Percentiles rank a stretch among this genome's conserved stretches.
phyloP scores from a whole-genome alignment of 1,140 invertebrate genomes.

The Phocides pigmalion region DNA sequence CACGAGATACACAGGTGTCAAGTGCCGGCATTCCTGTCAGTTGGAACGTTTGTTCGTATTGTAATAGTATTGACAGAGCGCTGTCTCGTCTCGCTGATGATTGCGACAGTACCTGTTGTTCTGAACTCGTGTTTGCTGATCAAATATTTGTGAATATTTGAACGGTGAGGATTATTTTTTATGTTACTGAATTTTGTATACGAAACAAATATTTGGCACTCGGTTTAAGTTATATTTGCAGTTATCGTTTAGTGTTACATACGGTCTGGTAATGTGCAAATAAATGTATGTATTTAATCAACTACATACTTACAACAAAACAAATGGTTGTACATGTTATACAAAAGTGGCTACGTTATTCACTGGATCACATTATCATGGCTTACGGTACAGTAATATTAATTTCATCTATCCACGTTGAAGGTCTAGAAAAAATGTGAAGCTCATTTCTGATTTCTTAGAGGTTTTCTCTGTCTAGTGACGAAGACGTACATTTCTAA shows the following conservation, averaged over 20 bases:
- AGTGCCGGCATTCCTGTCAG: conserved; percentile 44
- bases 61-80: conserved; percentile 27
- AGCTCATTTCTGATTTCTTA: no score
- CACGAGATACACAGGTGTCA: conserved; percentile 46
- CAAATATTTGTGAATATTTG: conserved; percentile 13
- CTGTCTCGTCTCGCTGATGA: conserved; percentile 21
- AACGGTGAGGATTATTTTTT: conserved; percentile 10
- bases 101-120: conserved; percentile 31
- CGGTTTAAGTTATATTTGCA: not conserved
- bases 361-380: no score
- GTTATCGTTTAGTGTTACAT: not conserved
- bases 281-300: no score
- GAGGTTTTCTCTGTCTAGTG: no score
- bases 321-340: no score
- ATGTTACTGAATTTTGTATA: not conserved
- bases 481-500: no score
- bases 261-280: no score
- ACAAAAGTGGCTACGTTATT: no score
- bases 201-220: conserved; percentile 1
- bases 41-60: conserved; percentile 27
- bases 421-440: no score
- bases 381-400: no score
- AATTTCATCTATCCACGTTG: no score
- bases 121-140: conserved; percentile 15
- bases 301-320: no score